Base-by-base conservation (phyloP, 2,888 invertebrate species). In the Hirtodrosophila cameraria region DNA sequence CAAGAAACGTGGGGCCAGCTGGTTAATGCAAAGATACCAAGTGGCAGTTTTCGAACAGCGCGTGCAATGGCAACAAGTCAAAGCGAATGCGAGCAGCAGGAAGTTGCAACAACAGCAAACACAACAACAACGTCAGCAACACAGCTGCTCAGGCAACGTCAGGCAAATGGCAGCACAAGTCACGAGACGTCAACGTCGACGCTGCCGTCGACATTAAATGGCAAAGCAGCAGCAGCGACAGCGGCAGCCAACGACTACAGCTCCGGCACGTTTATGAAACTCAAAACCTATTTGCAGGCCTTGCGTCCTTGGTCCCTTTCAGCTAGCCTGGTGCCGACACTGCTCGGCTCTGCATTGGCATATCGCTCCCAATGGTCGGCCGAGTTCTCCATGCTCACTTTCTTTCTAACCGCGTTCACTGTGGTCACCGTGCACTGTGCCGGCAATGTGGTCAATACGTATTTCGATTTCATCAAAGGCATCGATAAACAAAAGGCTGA, bases 381-480 rank as follows among this genome's bases (percentile, higher is more conserved):
- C 25, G 94, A 94, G 65, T 97, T 97, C 90, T 96, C 95, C 88
- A 94, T 95, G 92, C 91, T 95, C 61, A 94, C 95, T 0, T 93
- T 97, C 72, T 86, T 97, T 36, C 92, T 97, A 9, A 97, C 97
- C 2, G 92, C 96, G 43, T 94, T 96, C 79, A 97, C 97, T 2
- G 95, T 97, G 15, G 93, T 97, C 60, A 96, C 96, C 1, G 98
- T 98, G 2, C 98, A 99, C 89, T 97, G 97, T 62, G 98, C 98
- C 62, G 98, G 98, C 48, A 99, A 99, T 91, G 95, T 98, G 31
- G 98, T 99, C 16, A 98, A 98, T 90, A 98, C 98, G 0, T 98
- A 98, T 90, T 98, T 96, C 90, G 98, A 99, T 91, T 99, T 96
- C 89, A 94, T 96, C 25, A 97, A 97, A 92, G 98, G 96, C 39